Evolutionary conservation across 2,797 vertebrate species (phyloP), one percentile per base, ranked within the genome.

Genomic region (Oreortyx pictus): DNA sequence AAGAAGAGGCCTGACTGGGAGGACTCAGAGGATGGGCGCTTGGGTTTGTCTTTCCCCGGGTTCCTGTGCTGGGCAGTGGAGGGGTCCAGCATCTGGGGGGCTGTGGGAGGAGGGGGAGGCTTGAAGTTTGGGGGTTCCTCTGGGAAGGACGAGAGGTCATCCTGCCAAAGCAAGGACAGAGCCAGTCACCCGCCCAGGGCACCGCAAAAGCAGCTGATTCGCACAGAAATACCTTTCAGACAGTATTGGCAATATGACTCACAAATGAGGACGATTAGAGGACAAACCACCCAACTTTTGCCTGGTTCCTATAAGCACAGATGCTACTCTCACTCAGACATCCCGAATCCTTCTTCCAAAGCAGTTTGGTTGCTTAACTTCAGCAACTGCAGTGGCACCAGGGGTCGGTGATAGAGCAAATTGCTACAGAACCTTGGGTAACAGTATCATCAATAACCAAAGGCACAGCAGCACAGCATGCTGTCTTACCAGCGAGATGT

Each of bases 1-100:
- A 99, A 99, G 52, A 98, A 97, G 61, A 99, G 97, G 84, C 98
- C 98, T 0, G 98, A 99, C 89, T 98, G 98, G 35, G 98, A 99
- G 29, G 98, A 98, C 4, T 98, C 98, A 0, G 98, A 98, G 85
- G 98, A 98, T 23, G 98, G 98, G 35, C 98, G 98, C 81, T 97
- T 96, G 92, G 97, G 95, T 47, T 96, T 97, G n/a, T 98, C 98
- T 77, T 97, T 97, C 47, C 85, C 97, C 2, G 90, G 95, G 57
- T 95, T 95, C n/a, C 85, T 97, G 41, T 95, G 97, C 95, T 98
- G 98, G 80, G 96, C 82, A 2, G 44, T 13, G 2, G 84, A 76
- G 17, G 66, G 52, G 46, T 92, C 93, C 6, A 83, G 90, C 90
- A 94, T 89, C 62, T 74, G 92, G 29, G 68, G 56, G 17, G 88